Evolutionary conservation across 1,140 invertebrate species (phyloP), one percentile per base, ranked within the genome.

Genomic region (Cecropterus lyciades): DNA sequence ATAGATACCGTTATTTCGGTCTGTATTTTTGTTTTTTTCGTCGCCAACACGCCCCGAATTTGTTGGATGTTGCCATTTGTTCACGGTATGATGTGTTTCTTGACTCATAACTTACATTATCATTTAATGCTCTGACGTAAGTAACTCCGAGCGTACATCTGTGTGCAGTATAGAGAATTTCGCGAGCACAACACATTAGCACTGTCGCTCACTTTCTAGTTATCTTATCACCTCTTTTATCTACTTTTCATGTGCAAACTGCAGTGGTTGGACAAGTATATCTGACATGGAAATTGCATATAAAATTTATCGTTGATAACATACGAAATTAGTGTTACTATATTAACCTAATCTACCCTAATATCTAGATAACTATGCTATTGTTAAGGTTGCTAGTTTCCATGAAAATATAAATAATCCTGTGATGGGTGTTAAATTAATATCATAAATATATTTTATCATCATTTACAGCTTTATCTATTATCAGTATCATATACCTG

Each of bases 101-200:
- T 79, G 72, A 81, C 65, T 77, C 74, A 81, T 79, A 64, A 65
- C 16, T 68, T 40, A 60, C 68, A 72, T 75, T 77, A 77, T 81
- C 79, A 74, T 72, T 73, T 67, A 49, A 49, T 73, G 59, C 56
- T 68, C 79, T 82, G 79, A 82, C 79, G 79, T 79, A 82, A 82
- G 75, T 77, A 68, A 65, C 60, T 67, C 56, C 63, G 67, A 59
- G 64, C 70, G 69, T 75, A 60, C 72, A 65, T 40, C 37, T 76
- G 56, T 67, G 56, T 79, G 72, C 65, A 30, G 69, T 76, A 55
- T 68, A 48, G 56, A 67, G 56, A 53, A 60, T 73, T 79, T 77
- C 63, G 52, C 56, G 65, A 72, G 57, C 55, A 56, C 20, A 48
- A 69, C 57, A 70, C 65, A 69, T 64, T 13, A 33, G 30, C 57